phyloP scores from a whole-genome alignment of 2,888 invertebrate genomes.

The Synergus japonicus region DNA sequence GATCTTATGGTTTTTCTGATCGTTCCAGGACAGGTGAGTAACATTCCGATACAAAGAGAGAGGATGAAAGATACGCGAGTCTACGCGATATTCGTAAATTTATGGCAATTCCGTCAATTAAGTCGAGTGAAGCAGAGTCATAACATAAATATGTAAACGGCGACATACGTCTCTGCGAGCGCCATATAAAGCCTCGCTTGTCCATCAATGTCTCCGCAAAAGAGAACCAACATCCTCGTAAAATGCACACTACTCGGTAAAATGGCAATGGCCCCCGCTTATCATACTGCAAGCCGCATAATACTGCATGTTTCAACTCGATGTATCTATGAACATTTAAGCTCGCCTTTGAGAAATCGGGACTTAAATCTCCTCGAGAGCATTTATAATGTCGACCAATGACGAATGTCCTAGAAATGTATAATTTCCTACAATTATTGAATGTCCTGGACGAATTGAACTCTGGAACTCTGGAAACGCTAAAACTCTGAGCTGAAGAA shows the following conservation, averaged over 20 bases:
- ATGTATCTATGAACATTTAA: slow-evolving; percentile 42
- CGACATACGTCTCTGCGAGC: slow-evolving; percentile 64
- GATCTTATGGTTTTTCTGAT: background rate
- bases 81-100: slow-evolving; percentile 69
- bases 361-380: slow-evolving; percentile 39
- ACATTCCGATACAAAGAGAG: slow-evolving; percentile 1
- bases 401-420: slow-evolving; percentile 20
- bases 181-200: slow-evolving; percentile 75
- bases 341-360: slow-evolving; percentile 48
- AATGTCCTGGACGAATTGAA: background rate
- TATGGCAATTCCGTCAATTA: slow-evolving; percentile 77
- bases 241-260: slow-evolving; percentile 67
- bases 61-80: slow-evolving; percentile 42
- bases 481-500: background rate
- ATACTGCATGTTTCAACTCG: slow-evolving; percentile 45
- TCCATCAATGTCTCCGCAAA: slow-evolving; percentile 76
- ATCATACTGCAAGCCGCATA: slow-evolving; percentile 67
- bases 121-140: slow-evolving; percentile 74
- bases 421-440: background rate
- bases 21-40: slow-evolving; percentile 11
- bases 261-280: slow-evolving; percentile 70
- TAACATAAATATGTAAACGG: slow-evolving; percentile 77
- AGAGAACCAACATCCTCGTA: slow-evolving; percentile 70
- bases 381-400: slow-evolving; percentile 26
- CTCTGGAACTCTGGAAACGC: background rate